Evolutionary conservation across 2,797 vertebrate genomes (phyloP).

Genomic region (Furcifer pardalis): DNA sequence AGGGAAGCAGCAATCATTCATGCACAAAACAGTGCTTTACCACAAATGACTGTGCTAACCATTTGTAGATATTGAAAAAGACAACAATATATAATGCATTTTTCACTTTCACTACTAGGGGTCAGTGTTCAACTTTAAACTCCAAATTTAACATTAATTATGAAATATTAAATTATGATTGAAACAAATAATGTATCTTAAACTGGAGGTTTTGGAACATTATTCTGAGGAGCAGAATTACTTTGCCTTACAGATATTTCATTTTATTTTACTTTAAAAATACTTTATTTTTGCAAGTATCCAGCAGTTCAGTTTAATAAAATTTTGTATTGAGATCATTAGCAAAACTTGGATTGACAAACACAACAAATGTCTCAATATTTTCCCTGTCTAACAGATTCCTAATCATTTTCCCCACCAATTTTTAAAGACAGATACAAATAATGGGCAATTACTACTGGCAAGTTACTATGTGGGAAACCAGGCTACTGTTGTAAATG

Average conservation of each 20-base stretch:
- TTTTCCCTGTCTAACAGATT: neutral
- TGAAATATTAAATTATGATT: neutral
- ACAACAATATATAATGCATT: neutral
- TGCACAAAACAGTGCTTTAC: neutral
- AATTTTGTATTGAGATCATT: neutral
- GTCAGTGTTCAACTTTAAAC: slow-evolving; percentile 16
- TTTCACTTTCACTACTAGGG: slow-evolving; percentile 14
- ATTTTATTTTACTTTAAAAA: neutral
- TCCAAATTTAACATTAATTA: neutral
- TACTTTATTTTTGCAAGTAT: neutral
- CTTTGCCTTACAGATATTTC: neutral
- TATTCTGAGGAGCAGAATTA: neutral
- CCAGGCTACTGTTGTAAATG: no score
- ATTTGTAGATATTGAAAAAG: neutral
- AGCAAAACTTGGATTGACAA: fast-evolving
- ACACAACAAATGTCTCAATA: neutral
- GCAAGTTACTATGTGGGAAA: neutral
- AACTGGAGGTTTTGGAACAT: neutral
- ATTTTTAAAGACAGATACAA: neutral
- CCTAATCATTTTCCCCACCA: neutral
- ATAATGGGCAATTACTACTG: neutral
- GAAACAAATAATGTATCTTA: neutral
- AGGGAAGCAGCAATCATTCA: neutral
- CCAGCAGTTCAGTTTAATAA: fast-evolving
- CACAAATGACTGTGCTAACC: neutral